Base-by-base conservation (phyloP, 2,113 vertebrate species). In the Pheucticus melanocephalus region DNA sequence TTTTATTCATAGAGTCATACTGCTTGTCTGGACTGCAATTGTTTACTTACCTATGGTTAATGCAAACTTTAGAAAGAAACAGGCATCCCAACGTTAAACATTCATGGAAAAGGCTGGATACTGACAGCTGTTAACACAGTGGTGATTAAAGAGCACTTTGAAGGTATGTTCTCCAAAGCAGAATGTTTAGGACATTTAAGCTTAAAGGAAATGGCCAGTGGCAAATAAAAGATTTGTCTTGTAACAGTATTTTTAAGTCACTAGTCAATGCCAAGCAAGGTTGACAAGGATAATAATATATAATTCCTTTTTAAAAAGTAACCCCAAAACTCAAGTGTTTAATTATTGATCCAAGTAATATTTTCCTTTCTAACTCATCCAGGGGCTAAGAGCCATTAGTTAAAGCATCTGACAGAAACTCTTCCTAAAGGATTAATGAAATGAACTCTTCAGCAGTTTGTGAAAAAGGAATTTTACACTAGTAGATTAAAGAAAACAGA, bases 301-400 rank as follows among this genome's bases (percentile, higher is more conserved):
- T 76, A 79, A 77, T 75, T 89, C 64, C 33, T 77, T 92, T 88
- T 92, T 42, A 3, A 88, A 89, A 96, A 81, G 53, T 90, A 94
- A 73, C 93, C 45, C 77, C 61, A 76, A 87, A 92, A 92, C 90
- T 90, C 84, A 93, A 69, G 61, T 92, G 91, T 96, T 97, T 95
- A 97, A 97, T 97, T 97, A 97, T 94, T 97, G 91, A 97, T 96
- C 82, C 92, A 90, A 95, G 88, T 87, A 95, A 92, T 94, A 94
- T 94, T 94, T 95, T 95, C 65, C 50, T 96, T 95, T 95, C 79
- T 88, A 95, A 96, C 59, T 88, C 70, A 93, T 95, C 85, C 6
- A 1, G 71, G 63, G 79, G 73, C 87, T 92, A 90, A 89, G 10
- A 95, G 88, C 86, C 37, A 72, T 95, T 96, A 92, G 88, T 96